Conservation (phyloP, 2,113 vertebrate species). For the Todiramphus chloris region DNA sequence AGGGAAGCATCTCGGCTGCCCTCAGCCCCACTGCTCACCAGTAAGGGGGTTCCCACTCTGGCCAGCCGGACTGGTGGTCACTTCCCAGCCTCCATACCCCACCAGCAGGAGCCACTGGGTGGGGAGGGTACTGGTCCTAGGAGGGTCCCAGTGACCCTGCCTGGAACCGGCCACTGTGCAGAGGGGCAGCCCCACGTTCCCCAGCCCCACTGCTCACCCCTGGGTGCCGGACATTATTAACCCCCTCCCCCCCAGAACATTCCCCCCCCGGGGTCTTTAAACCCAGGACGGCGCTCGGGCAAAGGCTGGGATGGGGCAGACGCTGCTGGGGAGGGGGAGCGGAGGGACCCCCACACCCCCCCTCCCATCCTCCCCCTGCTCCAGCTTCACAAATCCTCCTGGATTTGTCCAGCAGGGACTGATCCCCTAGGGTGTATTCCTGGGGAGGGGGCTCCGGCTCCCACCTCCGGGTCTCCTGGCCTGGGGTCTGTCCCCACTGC, state of each 20-base stretch:
- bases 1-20: neutral
- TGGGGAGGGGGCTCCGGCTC: neutral
- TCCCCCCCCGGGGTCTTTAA: no score
- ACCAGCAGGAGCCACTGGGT: neutral
- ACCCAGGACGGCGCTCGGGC: no score
- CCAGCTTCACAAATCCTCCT: neutral
- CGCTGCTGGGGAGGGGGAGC: neutral
- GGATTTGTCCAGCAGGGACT: neutral
- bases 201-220: neutral
- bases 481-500: neutral
- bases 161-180: no score
- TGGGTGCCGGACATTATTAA: rapidly evolving
- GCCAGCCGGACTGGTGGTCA: no score
- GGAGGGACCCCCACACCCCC: no score
- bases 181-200: neutral
- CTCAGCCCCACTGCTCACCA: neutral
- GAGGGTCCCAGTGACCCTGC: no score
- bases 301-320: no score
- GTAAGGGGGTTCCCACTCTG: neutral
- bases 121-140: no score
- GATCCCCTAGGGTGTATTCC: neutral
- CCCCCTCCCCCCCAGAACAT: no score
- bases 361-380: no score
- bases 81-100: no score
- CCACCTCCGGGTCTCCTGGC: no score